A percentile compares a stretch with the other conserved stretches of the same genome.
These are phyloP conservation scores for Alitta virens DNA, from an alignment of 2,888 invertebrate genomes.

Conservation along the genomic window DNA sequence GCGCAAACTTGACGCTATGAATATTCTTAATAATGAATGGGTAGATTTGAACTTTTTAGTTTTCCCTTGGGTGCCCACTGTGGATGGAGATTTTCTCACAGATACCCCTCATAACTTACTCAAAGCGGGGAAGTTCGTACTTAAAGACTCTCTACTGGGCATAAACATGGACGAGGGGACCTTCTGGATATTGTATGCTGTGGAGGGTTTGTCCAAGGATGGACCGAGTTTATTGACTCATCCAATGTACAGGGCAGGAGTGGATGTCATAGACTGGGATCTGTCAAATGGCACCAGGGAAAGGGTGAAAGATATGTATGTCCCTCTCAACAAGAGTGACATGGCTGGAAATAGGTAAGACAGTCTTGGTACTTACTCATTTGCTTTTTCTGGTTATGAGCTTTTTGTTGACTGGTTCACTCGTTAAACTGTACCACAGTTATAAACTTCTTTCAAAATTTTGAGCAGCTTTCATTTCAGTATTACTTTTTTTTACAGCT, in stretches of 20 bases:
- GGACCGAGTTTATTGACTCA: conserved; percentile 23
- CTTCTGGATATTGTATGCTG: conserved; percentile 87
- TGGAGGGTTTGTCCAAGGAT: conserved; percentile 61
- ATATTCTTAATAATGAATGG: conserved; percentile 30
- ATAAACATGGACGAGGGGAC: conserved; percentile 89
- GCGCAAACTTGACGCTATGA: conserved; percentile 10
- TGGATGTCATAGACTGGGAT: conserved; percentile 27
- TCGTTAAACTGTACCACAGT: too few species aligned
- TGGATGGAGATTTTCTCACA: conserved; percentile 85
- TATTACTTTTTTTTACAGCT: too few species aligned
- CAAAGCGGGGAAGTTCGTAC: conserved; percentile 74
- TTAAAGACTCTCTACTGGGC: conserved; percentile 84
- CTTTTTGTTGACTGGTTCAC: too few species aligned
- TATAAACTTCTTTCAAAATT: too few species aligned
- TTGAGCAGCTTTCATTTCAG: too few species aligned
- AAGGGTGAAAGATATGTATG: conserved; percentile 79
- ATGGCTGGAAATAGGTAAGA: conserved; percentile 62
- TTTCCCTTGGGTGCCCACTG: conserved; percentile 88
- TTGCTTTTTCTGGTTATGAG: too few species aligned
- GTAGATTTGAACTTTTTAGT: conserved; percentile 64
- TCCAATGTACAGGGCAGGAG: conserved; percentile 15
- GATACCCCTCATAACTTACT: conserved; percentile 69
- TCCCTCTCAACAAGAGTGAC: conserved; percentile 73
- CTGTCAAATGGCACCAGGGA: conserved; percentile 68
- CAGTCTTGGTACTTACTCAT: too few species aligned